Evolutionary conservation across 2,888 invertebrate species (phyloP).

Genomic region (Heteromyza rotundicornis): DNA sequence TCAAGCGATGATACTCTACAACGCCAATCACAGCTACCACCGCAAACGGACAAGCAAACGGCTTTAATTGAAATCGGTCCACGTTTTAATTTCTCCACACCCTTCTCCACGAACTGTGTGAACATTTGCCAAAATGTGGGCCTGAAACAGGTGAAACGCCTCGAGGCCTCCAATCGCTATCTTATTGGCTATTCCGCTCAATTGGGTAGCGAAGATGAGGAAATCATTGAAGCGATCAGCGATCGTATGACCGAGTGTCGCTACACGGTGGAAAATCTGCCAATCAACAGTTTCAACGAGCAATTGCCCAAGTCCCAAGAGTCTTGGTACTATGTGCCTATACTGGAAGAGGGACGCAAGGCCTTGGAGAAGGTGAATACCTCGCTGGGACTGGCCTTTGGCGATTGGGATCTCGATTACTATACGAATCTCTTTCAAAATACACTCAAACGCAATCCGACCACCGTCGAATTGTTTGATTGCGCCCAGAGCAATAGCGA

Average conservation of each 20-base stretch:
- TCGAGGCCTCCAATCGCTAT: conserved; percentile 85
- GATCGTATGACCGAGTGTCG: conserved; percentile 94
- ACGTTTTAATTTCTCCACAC: conserved; percentile 92
- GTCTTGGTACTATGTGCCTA: conserved; percentile 82
- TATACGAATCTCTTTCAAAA: conserved; percentile 86
- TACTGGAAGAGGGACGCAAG: conserved; percentile 75
- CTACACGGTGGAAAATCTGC: conserved; percentile 73
- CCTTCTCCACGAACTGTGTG: conserved; percentile 95
- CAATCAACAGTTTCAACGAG: conserved; percentile 72
- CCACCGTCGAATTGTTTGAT: conserved; percentile 97
- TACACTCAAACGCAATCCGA: conserved; percentile 87
- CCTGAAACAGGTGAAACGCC: conserved; percentile 73
- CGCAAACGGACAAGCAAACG: conserved; percentile 53
- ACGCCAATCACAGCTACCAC: conserved; percentile 31
- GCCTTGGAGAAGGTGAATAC: conserved; percentile 84
- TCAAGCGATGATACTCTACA: conserved; percentile 66
- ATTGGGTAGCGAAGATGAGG: conserved; percentile 20
- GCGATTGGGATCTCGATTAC: conserved; percentile 89
- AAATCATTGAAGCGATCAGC: conserved; percentile 71
- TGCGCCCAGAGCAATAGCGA: conserved; percentile 98
- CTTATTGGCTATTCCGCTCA: conserved; percentile 65
- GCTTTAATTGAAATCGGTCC: conserved; percentile 87
- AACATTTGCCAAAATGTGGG: conserved; percentile 90
- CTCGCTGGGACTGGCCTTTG: conserved; percentile 87
- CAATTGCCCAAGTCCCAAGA: conserved; percentile 72